Evolutionary conservation across 2,797 vertebrate species (phyloP), one percentile per base, ranked within the genome.

Genomic region (Myotis pilosus): DNA sequence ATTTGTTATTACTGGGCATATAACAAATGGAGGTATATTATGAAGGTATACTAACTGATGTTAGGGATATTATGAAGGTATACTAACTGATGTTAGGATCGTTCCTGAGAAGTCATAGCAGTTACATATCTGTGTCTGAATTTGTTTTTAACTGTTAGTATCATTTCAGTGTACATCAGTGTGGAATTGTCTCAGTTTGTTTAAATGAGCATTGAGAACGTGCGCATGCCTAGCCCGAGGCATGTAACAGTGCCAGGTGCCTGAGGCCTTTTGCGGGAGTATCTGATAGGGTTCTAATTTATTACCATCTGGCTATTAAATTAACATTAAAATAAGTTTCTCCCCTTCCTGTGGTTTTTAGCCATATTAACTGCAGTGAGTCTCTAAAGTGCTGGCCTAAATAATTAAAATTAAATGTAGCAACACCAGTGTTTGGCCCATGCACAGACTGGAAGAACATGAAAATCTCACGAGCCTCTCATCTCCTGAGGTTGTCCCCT

Each of bases 301-400:
- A 28, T 64, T 62, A 41, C 23, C n/a, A 33, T 8, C 55, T 62
- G 47, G 10, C 57, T 79, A 5, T 30, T 84, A 69, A 36, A 74
- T 72, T 16, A 79, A 55, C 36, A 17, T 17, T 36, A 22, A 84
- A 47, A 28, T 28, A 82, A 57, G 2, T 68, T n/a, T 51, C 74
- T 38, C 33, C 12, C 36, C 19, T 8, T 33, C 15, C 81, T 55
- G 36, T 74, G 53, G 71, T 62, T 91, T 72, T 79, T 62, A 53
- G 44, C 78, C 68, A 0, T 47, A 19, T 28, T 72, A 90, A 72
- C 49, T 57, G 30, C 28, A 79, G 6, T 22, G 23, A 38, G 12
- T 92, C 75, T 92, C 64, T 69, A 5, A 64, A 87, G 44, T 80
- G n/a, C 20, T 69, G 16, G 41, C 53, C 82, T 89, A 84, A 87